Conservation (phyloP, 2,113 vertebrate genomes). For the Etheostoma cragini region DNA sequence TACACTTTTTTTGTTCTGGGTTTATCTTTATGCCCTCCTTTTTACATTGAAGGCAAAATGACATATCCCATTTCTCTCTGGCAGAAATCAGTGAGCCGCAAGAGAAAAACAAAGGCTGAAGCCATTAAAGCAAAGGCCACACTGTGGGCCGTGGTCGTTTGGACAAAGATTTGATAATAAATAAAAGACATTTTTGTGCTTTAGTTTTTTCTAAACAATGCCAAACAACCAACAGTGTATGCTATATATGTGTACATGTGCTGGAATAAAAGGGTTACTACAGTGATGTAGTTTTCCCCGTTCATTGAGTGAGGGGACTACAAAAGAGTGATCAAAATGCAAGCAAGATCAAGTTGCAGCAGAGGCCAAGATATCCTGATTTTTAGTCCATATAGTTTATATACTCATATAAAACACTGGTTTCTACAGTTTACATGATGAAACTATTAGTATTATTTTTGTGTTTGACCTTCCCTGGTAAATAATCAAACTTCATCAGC, state of each 20-base stretch:
- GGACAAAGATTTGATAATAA: not conserved
- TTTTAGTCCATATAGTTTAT: not conserved
- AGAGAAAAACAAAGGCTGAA: not conserved
- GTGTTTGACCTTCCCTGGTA: not conserved
- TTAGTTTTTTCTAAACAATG: not conserved
- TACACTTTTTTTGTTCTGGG: not conserved
- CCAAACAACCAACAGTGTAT: not conserved
- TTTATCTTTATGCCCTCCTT: constrained; percentile 51
- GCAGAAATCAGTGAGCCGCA: constrained; percentile 24
- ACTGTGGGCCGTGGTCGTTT: not conserved
- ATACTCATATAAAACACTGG: not conserved
- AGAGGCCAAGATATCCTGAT: not conserved
- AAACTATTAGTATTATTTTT: not conserved
- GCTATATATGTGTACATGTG: not conserved
- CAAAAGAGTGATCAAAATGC: not conserved
- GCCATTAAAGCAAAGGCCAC: not conserved
- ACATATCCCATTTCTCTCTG: constrained; percentile 6
- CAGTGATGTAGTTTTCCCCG: not conserved
- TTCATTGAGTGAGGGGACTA: not conserved
- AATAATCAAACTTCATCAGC: not conserved
- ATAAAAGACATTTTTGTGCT: not conserved
- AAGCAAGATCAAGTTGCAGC: not conserved
- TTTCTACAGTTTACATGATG: not conserved
- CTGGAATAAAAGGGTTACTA: not conserved
- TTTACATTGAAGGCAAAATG: constrained; percentile 35